These are phyloP conservation scores for Rhabdomys pumilio DNA, from an alignment of 2,797 vertebrate species.

Conservation along the genomic window DNA sequence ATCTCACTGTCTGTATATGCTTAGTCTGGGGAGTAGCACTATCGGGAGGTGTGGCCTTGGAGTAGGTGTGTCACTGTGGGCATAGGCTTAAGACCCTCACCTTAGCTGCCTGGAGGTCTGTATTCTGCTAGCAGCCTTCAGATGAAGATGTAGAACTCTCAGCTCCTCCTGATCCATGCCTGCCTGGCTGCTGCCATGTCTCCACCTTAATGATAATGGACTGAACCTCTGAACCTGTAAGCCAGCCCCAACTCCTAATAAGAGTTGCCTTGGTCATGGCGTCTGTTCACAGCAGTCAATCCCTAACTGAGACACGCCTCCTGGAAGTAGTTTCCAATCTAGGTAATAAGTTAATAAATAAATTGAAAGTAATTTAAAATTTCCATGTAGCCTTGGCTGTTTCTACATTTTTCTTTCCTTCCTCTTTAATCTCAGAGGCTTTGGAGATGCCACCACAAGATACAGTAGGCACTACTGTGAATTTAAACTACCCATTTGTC, in stretches of 20 bases:
- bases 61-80: too few species aligned
- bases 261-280: neutral
- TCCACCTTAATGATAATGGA: too few species aligned
- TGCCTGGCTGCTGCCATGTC: too few species aligned
- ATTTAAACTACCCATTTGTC: neutral
- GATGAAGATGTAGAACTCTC: too few species aligned
- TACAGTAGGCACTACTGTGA: neutral
- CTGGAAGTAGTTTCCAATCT: conserved; percentile 30
- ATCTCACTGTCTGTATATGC: neutral
- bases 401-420: neutral
- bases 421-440: neutral
- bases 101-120: too few species aligned
- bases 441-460: neutral
- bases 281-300: neutral
- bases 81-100: too few species aligned
- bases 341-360: conserved; percentile 5
- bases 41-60: too few species aligned
- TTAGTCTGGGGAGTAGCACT: too few species aligned
- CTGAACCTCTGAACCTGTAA: too few species aligned
- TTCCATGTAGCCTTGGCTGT: neutral
- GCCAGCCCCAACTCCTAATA: too few species aligned
- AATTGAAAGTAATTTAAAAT: conserved; percentile 51
- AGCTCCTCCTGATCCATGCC: too few species aligned
- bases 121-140: too few species aligned
- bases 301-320: neutral